Conservation (phyloP, 2,113 vertebrate genomes). For the Tragulus kanchil region DNA sequence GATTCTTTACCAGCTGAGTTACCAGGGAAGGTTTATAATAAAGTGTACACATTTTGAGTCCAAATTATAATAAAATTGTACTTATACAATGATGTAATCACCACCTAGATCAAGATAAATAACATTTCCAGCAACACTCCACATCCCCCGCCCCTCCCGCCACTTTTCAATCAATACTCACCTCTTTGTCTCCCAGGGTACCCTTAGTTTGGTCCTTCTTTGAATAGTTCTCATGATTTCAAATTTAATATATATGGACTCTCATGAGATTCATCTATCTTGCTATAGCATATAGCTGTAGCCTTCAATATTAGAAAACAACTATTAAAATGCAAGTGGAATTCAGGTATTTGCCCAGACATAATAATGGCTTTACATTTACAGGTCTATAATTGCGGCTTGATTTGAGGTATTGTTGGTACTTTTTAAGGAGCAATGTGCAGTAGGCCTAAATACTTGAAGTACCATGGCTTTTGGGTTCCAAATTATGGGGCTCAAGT, state of each 20-base stretch:
- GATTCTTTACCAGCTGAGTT: too few relatives aligned
- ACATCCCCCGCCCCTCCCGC: background rate
- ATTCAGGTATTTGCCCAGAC: slow-evolving; percentile 33
- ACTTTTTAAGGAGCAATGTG: slow-evolving; percentile 55
- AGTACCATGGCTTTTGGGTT: background rate
- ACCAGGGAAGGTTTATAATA: too few relatives aligned
- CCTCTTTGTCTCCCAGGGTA: too few relatives aligned
- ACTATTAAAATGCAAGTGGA: slow-evolving; percentile 70
- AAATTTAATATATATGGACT: background rate
- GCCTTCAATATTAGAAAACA: slow-evolving; percentile 70
- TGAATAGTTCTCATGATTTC: background rate
- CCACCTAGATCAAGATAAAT: background rate
- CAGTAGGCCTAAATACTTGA: background rate
- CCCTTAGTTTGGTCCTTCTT: background rate
- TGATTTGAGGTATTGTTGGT: slow-evolving; percentile 41
- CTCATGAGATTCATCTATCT: background rate
- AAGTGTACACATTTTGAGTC: background rate
- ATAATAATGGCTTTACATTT: slow-evolving; percentile 62
- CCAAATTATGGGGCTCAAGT: slow-evolving; percentile 66
- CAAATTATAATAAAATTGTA: background rate
- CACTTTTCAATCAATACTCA: background rate
- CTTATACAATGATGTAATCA: background rate
- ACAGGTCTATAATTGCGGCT: slow-evolving; percentile 55
- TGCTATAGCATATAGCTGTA: background rate
- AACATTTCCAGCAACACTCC: background rate